These are phyloP conservation scores for Alosa alosa DNA, from an alignment of 2,113 vertebrate genomes.

Conservation along the genomic window DNA sequence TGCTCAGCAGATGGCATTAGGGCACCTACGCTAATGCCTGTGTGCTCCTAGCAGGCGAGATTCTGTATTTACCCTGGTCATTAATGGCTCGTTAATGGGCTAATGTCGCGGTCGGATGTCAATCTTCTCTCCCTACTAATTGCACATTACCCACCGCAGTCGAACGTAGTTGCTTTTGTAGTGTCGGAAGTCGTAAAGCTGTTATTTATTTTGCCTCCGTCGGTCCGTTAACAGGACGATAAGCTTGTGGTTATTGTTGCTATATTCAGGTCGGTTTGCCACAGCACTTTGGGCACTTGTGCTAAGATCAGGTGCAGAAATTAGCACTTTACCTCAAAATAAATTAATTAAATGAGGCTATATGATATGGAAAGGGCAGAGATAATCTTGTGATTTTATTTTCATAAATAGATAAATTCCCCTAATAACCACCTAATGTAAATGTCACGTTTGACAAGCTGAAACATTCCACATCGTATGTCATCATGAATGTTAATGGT, in stretches of 20 bases:
- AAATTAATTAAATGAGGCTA: neutral
- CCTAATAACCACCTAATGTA: neutral
- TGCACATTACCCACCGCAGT: conserved; percentile 72
- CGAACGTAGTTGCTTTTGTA: conserved; percentile 70
- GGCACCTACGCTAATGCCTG: neutral
- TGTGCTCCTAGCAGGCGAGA: neutral
- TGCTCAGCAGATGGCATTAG: neutral
- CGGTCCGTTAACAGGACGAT: conserved; percentile 67
- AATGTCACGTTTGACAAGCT: neutral
- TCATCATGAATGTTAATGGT: neutral
- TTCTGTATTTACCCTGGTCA: conserved; percentile 46
- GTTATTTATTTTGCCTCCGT: conserved; percentile 73
- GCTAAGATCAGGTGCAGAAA: conserved; percentile 19
- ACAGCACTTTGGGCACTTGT: conserved; percentile 30
- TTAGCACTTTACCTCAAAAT: neutral
- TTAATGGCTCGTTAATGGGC: conserved; percentile 49
- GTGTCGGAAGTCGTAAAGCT: conserved; percentile 70
- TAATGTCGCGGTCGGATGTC: conserved; percentile 62
- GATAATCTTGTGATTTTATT: neutral
- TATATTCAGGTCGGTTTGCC: neutral
- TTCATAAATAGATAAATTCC: neutral
- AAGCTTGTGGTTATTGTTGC: conserved; percentile 62
- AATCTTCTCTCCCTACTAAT: conserved; percentile 73
- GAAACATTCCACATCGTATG: neutral
- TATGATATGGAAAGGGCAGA: neutral